Percentiles rank a stretch among this genome's conserved stretches.
Conservation (phyloP, 2,113 vertebrate species). For the Fukomys damarensis region DNA sequence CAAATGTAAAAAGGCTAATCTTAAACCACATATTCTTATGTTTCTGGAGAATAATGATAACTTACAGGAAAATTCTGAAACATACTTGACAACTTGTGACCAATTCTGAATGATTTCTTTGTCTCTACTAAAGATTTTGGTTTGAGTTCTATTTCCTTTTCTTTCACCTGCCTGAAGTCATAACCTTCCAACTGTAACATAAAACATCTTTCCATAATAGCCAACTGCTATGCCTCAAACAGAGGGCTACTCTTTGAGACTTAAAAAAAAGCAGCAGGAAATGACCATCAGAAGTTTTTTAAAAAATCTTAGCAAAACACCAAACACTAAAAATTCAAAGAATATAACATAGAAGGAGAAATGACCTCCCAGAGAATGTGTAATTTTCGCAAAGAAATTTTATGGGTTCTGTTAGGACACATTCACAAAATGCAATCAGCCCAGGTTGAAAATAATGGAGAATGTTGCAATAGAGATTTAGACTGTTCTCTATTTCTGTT, state of each 20-base stretch:
- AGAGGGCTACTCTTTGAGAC: constrained; percentile 74
- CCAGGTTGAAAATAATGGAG: constrained; percentile 50
- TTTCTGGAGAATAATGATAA: neutral
- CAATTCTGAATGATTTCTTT: constrained; percentile 52
- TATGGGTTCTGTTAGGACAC: constrained; percentile 36
- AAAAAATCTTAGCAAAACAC: constrained; percentile 50
- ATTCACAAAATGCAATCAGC: constrained; percentile 49
- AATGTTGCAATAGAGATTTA: constrained; percentile 30
- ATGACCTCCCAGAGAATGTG: constrained; percentile 58
- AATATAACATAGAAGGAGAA: constrained; percentile 59
- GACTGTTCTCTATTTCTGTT: neutral
- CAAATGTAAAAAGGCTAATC: neutral
- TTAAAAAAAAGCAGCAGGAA: constrained; percentile 76
- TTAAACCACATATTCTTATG: constrained; percentile 8
- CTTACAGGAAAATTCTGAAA: constrained; percentile 32
- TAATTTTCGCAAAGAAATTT: constrained; percentile 63
- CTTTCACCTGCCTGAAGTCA: constrained; percentile 68
- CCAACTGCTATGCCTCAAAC: constrained; percentile 71
- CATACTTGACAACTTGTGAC: constrained; percentile 57
- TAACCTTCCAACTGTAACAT: constrained; percentile 71
- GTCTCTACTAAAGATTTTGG: constrained; percentile 44
- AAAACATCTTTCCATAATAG: constrained; percentile 63
- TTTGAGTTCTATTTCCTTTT: constrained; percentile 63
- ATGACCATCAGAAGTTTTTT: constrained; percentile 39
- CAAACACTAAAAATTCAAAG: constrained; percentile 63